These are phyloP conservation scores for Callospermophilus lateralis DNA, from an alignment of 2,113 vertebrate species.

Conservation along the genomic window DNA sequence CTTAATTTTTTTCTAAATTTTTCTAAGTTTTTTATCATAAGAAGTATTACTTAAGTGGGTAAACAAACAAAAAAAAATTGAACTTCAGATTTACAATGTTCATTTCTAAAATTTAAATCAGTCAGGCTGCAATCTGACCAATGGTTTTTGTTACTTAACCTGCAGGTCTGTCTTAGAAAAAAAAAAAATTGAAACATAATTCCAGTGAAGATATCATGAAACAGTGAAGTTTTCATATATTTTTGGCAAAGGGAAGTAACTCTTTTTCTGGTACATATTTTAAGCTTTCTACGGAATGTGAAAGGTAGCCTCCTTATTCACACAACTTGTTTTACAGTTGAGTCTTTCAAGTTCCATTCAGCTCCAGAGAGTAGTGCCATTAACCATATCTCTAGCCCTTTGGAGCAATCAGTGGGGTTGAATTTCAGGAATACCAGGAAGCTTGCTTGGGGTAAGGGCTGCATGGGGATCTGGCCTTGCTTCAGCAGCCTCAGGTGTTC, in stretches of 20 bases:
- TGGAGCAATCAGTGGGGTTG: not conserved
- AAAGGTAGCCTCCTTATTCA: not conserved
- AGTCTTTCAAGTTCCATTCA: constrained; percentile 4
- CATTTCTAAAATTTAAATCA: constrained; percentile 32
- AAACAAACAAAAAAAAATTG: not conserved
- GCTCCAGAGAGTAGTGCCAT: not conserved
- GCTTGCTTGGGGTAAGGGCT: not conserved
- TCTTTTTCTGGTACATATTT: not conserved
- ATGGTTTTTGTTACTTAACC: not conserved
- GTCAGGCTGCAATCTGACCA: not conserved
- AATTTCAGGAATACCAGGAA: constrained; percentile 64
- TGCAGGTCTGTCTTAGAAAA: not conserved
- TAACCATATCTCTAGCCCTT: not conserved
- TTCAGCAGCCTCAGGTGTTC: constrained; percentile 14
- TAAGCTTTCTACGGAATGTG: not conserved
- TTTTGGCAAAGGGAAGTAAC: constrained; percentile 31
- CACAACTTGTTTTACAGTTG: not conserved
- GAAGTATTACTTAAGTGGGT: not conserved
- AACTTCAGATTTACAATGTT: not conserved
- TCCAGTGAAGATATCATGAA: not conserved
- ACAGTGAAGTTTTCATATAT: not conserved
- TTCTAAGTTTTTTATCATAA: constrained; percentile 9
- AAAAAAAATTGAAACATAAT: constrained; percentile 36
- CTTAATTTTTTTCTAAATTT: not conserved
- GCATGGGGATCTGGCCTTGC: constrained; percentile 20